These are phyloP conservation scores for Ferdinandea cuprea DNA, from an alignment of 2,888 invertebrate species.

Conservation along the genomic window DNA sequence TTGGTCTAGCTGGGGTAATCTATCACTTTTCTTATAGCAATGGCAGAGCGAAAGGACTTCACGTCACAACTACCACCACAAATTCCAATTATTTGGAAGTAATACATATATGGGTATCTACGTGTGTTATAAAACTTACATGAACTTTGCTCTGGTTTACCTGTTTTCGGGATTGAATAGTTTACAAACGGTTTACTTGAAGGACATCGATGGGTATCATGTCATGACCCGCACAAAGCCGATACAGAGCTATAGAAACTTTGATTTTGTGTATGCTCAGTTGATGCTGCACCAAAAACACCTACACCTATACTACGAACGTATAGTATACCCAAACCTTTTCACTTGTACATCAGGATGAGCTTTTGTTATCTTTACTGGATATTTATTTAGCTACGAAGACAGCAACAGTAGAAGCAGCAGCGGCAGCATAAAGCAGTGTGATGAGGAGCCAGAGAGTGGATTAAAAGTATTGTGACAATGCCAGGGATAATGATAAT, in stretches of 20 bases:
- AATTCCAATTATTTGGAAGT: slow-evolving; percentile 60
- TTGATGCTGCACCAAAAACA: neutral
- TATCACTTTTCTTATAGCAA: slow-evolving; percentile 49
- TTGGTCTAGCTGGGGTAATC: slow-evolving; percentile 62
- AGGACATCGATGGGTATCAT: slow-evolving; percentile 51
- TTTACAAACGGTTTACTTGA: slow-evolving; percentile 33
- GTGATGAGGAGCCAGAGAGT: slow-evolving; percentile 54
- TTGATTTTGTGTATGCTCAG: slow-evolving; percentile 10
- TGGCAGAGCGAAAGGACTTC: slow-evolving; percentile 12
- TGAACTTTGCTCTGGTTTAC: slow-evolving; percentile 46
- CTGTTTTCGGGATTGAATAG: slow-evolving; percentile 37
- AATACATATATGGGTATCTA: slow-evolving; percentile 26
- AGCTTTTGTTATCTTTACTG: slow-evolving; percentile 65
- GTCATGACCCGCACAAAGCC: slow-evolving; percentile 35
- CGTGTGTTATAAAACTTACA: slow-evolving; percentile 27
- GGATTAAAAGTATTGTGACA: slow-evolving; percentile 66
- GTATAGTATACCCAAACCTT: neutral
- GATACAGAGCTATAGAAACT: slow-evolving; percentile 7
- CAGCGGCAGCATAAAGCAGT: neutral
- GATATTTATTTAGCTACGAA: slow-evolving; percentile 64
- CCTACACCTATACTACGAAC: neutral
- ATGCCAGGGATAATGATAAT: slow-evolving; percentile 69
- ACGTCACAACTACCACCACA: slow-evolving; percentile 38
- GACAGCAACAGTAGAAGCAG: slow-evolving; percentile 43
- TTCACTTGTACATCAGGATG: slow-evolving; percentile 42